Evolutionary conservation across 2,113 vertebrate species (phyloP), one percentile per base, ranked within the genome.

Genomic region (Triplophysa dalaica): DNA sequence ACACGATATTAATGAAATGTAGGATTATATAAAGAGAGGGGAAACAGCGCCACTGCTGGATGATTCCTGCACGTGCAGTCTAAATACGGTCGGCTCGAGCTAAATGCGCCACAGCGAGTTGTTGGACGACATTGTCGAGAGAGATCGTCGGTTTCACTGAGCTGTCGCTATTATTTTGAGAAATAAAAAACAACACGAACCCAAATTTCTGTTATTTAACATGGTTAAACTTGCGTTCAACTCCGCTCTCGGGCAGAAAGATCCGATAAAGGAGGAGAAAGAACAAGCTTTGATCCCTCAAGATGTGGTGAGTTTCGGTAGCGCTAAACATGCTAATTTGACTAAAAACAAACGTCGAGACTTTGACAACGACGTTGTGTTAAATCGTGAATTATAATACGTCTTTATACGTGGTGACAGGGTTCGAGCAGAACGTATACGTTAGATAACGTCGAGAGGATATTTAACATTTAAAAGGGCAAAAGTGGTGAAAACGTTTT

Each of bases 181-280:
- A 19, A 10, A 74, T 7, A 75, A 58, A 48, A 52, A 24, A 54
- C 45, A 9, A 16, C 21, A 7, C 1, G 4, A 6, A 38, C 21
- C 4, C 26, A 22, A n/a, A 41, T 21, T 1, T 43, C 22, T 41
- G 1, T 14, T 8, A 2, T 24, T 52, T 3, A 66, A 52, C 26
- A 88, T 88, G 87, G 87, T 88, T 13, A 88, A 88, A 77, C 76
- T 86, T 3, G 70, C 85, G 12, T 86, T 86, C 16, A 86, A 82
- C 76, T 67, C 82, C 33, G 69, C 84, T 24, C 73, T 88, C 22
- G 82, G 68, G 3, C 85, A 86, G 22, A 88, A 86, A 26, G 84
- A 88, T 41, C 24, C 60, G 41, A 84, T 84, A 60, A 82, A 85
- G 67, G 66, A 58, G 11, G 81, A 78, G 48, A 83, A 62, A 21